phyloP scores from a whole-genome alignment of 2,113 vertebrate genomes.

The Australoheros scitulus region DNA sequence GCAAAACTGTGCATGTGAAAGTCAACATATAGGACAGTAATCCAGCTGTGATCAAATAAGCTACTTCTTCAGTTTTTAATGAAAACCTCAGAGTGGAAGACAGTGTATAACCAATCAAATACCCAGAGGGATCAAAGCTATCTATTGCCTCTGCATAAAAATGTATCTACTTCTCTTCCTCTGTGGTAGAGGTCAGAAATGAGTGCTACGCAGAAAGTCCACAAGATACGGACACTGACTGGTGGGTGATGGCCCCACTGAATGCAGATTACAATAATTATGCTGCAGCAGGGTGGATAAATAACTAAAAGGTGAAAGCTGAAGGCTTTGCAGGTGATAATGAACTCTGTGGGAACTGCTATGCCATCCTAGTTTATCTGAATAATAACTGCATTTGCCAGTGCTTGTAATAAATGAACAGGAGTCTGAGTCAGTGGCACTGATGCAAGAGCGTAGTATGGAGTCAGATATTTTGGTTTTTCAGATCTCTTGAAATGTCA shows the following conservation, averaged over 20 bases:
- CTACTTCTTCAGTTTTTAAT: background rate
- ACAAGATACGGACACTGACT: slow-evolving; percentile 13
- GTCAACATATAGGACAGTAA: background rate
- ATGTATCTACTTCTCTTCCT: slow-evolving; percentile 2
- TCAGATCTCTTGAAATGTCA: background rate
- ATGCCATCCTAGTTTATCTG: background rate
- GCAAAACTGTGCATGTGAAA: slow-evolving; percentile 13
- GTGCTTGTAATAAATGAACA: background rate
- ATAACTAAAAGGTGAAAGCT: slow-evolving; percentile 35
- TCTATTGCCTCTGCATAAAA: background rate
- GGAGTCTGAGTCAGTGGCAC: background rate
- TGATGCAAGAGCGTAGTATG: background rate
- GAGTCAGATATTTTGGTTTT: background rate
- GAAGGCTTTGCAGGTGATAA: slow-evolving; percentile 25
- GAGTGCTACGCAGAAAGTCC: slow-evolving; percentile 3
- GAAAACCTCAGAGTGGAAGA: background rate
- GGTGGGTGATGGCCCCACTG: slow-evolving; percentile 20
- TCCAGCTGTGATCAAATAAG: background rate
- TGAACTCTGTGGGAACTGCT: slow-evolving; percentile 13
- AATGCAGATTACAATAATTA: slow-evolving; percentile 43
- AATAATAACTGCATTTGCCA: background rate
- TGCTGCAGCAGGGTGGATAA: slow-evolving; percentile 21
- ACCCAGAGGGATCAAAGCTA: background rate
- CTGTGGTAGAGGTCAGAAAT: slow-evolving; percentile 1
- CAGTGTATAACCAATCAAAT: slow-evolving; percentile 23